Evolutionary conservation across 2,888 invertebrate species (phyloP).

Genomic region (Scrobipalpa atriplicella): DNA sequence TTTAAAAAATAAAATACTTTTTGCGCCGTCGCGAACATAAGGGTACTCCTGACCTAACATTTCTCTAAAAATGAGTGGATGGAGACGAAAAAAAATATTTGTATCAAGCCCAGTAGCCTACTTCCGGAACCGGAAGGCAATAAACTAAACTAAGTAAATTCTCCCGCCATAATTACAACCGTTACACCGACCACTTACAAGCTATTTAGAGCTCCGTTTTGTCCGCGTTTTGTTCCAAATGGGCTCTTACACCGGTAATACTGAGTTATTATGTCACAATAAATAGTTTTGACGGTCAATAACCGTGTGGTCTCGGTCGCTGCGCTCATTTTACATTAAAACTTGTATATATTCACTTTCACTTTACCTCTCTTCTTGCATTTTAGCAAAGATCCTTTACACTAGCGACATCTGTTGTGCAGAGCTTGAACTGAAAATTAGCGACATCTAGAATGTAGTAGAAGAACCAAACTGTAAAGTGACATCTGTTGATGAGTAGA

Average conservation of each 20-base stretch:
- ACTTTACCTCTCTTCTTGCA: conserved; percentile 47
- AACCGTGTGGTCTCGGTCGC: conserved; percentile 69
- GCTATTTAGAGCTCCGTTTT: not conserved
- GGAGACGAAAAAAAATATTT: too few species aligned
- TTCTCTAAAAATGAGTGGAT: too few species aligned
- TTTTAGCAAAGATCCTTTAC: not conserved
- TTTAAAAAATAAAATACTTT: too few species aligned
- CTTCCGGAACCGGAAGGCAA: not conserved
- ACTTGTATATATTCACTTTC: conserved; percentile 59
- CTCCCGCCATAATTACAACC: not conserved
- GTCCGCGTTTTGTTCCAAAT: not conserved
- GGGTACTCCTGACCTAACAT: too few species aligned
- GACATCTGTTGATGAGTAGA: not conserved
- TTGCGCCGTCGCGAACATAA: too few species aligned
- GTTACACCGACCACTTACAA: not conserved
- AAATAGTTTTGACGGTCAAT: conserved; percentile 75
- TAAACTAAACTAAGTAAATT: not conserved
- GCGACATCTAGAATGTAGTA: conserved; percentile 38
- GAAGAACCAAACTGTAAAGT: conserved; percentile 30
- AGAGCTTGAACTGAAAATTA: not conserved
- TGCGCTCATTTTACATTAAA: conserved; percentile 55
- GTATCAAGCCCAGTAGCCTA: too few species aligned
- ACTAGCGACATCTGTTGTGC: conserved; percentile 18
- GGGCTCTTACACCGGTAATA: conserved; percentile 9
- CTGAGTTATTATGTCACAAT: conserved; percentile 56